Base-by-base conservation (phyloP, 2,888 invertebrate genomes). In the Tetrapedia diversipes region DNA sequence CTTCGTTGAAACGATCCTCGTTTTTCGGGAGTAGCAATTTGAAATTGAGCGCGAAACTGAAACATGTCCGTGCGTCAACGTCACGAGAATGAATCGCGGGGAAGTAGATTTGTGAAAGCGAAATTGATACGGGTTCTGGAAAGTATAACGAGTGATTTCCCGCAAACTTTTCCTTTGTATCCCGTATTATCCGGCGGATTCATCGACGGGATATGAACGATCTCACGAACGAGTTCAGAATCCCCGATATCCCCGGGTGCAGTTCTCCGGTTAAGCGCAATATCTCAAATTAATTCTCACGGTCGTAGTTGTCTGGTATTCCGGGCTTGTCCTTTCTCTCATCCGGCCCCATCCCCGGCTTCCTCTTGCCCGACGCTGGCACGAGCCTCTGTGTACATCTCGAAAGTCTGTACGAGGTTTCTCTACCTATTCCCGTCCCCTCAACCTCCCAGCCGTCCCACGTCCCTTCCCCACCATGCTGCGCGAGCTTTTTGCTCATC, bases 231-330 rank as follows among this genome's bases (percentile, higher is more conserved):
- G 43, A 56, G 63, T 24, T 51, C 7, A 47, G 45, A 65, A 51
- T 47, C 37, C 19, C 45, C 53, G 49, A 32, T 72, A 67, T 72
- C 59, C n/a, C n/a, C 19, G 24, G 34, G 10, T 47, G 29, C 41
- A 56, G 43, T 65, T 61, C 59, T 56, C 34, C 60, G n/a, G 49
- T 61, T 32, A 45, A 60, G 53, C 61, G 57, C 64, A 68, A 71
- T 73, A 76, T 74, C 63, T 73, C 69, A 61, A 73, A 82, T 82
- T 82, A 80, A 82, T 78, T 76, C 68, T 54, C 73, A 70, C 64
- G 34, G 14, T 61, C 61, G 65, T 64, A 47, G 54, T 71, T 59
- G 68, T 53, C 76, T 65, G 57, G 71, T 73, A 72, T 69, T 56
- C 69, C 47, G 22, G 24, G 47, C 61, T 68, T 57, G 69, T 73